A percentile compares a stretch with the other conserved stretches of the same genome.
Conservation (phyloP, 2,888 invertebrate genomes). For the Lasioglossum leucozonium region DNA sequence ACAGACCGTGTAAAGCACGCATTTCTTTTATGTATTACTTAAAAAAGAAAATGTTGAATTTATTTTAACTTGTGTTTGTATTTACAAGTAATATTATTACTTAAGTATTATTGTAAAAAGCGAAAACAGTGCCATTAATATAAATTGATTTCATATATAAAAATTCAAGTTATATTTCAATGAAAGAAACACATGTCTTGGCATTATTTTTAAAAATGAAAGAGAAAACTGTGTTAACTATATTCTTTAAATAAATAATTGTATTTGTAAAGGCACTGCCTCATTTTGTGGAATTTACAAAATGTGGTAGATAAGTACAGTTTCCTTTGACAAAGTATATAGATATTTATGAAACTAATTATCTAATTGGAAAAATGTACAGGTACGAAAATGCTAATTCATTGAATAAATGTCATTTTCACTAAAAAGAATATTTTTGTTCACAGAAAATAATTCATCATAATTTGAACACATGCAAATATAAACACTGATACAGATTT, state of each 20-base stretch:
- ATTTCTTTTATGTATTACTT: conserved; percentile 34
- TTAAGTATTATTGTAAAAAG: conserved; percentile 60
- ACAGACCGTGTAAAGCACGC: conserved; percentile 53
- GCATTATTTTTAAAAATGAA: conserved; percentile 22
- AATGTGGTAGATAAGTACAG: conserved; percentile 59
- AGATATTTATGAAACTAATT: conserved; percentile 15
- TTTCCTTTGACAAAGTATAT: conserved; percentile 27
- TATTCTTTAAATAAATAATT: conserved; percentile 58
- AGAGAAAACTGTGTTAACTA: conserved; percentile 28
- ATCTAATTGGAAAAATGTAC: conserved; percentile 40
- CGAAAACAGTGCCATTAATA: conserved; percentile 53
- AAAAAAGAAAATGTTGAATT: conserved; percentile 45
- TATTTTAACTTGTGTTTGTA: conserved; percentile 45
- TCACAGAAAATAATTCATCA: conserved; percentile 11
- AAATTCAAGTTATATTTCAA: conserved; percentile 16
- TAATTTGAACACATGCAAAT: conserved; percentile 27
- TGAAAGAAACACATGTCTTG: conserved; percentile 21
- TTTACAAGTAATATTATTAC: conserved; percentile 56
- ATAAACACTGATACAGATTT: conserved; percentile 39
- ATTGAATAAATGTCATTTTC: conserved; percentile 27
- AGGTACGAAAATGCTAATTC: conserved; percentile 37
- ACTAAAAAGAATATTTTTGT: conserved; percentile 19
- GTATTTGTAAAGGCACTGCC: conserved; percentile 72
- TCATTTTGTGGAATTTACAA: conserved; percentile 58
- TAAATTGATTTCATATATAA: conserved; percentile 41